Evolutionary conservation across 2,113 vertebrate genomes (phyloP), one percentile per base, ranked within the genome.

Genomic region (Nannobrachium achirus): DNA sequence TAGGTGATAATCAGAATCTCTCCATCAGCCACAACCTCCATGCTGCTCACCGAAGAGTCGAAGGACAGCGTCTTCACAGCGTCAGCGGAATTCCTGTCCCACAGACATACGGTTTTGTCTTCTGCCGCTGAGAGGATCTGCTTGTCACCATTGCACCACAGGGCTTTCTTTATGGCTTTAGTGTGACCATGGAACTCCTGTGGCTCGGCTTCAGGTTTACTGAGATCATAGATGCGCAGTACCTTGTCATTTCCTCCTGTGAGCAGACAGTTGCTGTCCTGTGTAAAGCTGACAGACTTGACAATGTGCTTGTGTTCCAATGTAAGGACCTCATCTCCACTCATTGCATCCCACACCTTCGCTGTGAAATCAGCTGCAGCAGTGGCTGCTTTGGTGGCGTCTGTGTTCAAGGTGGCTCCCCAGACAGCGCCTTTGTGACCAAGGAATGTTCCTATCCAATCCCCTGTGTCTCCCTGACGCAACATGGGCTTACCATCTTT

Each of bases 401-500:
- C 95, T 0, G 92, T 95, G 85, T 99, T 99, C 73, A 99, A 87
- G 46, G 98, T 99, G 73, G 97, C 98, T 51, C 98, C 98, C 98
- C 98, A 99, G 60, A 99, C 98, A 65, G 98, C 98, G 63, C 98
- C 98, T 89, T 99, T 99, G 76, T 99, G 98, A 82, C 98, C 98
- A 83, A 98, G 88, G 92, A 99, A 99, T 0, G 98, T 99, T 83
- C 98, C 98, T 8, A 99, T 98, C 98, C 98, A 99, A 93, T 99
- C 98, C 85, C 98, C 98, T 46, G 98, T 99, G 92, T 99, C 98
- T 2, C 98, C 98, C 88, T 98, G 97, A 81, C 98, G 97, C 84
- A 99, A 91, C 98, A 99, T 99, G 40, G 98, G 98, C 73, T 99
- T 99, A 10, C 98, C 98, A 92, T 99, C 98, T 86, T 99, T 99